Conservation (phyloP, 2,113 vertebrate species). For the Rhinoderma darwinii region DNA sequence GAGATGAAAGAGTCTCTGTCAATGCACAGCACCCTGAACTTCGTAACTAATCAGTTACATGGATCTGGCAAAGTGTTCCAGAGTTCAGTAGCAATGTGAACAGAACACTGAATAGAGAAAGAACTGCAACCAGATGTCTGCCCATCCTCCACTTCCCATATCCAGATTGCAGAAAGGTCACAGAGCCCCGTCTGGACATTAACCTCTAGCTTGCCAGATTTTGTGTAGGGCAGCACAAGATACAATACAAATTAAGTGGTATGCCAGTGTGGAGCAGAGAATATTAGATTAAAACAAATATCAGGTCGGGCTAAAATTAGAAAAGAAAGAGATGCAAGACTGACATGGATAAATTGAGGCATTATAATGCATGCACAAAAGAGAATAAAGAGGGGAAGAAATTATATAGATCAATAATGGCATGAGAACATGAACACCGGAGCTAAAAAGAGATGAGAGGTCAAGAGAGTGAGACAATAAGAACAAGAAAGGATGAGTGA, state of each 20-base stretch:
- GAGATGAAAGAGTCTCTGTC: constrained; percentile 36
- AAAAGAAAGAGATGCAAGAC: not conserved
- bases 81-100: constrained; percentile 29
- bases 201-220: constrained; percentile 42
- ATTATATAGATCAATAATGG: constrained; percentile 35
- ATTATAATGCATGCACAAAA: not conserved
- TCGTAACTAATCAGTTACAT: constrained; percentile 30
- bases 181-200: constrained; percentile 55
- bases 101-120: constrained; percentile 18
- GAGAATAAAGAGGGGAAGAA: constrained; percentile 8
- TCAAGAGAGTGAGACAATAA: constrained; percentile 11
- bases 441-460: constrained; percentile 26
- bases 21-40: constrained; percentile 8
- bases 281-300: constrained; percentile 49
- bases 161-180: constrained; percentile 55
- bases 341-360: constrained; percentile 8
- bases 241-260: constrained; percentile 20
- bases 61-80: constrained; percentile 20
- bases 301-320: not conserved
- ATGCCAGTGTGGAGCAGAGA: not conserved
- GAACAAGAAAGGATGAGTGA: not conserved
- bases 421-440: constrained; percentile 5
- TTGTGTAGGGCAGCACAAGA: not conserved
- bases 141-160: constrained; percentile 54
- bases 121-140: constrained; percentile 51